Conservation (phyloP, 2,888 invertebrate species). For the Tenthredo notha region DNA sequence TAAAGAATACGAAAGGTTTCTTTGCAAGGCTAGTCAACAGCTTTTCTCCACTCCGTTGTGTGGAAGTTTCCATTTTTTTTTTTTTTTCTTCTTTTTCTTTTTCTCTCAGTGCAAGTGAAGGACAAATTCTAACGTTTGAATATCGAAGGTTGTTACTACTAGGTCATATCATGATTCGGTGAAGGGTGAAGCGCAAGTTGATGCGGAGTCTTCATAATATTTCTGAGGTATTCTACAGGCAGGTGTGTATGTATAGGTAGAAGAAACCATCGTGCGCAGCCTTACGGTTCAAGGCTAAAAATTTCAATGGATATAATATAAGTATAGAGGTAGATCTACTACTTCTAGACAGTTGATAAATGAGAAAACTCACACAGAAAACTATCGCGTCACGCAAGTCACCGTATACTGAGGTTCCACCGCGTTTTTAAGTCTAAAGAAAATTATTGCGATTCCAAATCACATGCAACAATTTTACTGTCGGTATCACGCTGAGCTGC, state of each 20-base stretch:
- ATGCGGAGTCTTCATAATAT: neutral
- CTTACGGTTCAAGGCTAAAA: constrained; percentile 44
- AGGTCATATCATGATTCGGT: neutral
- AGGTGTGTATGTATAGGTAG: neutral
- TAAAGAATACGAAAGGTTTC: constrained; percentile 43
- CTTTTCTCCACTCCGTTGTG: constrained; percentile 30
- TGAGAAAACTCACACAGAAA: constrained; percentile 52
- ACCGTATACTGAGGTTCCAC: constrained; percentile 13
- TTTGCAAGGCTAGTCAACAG: constrained; percentile 51
- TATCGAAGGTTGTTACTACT: neutral
- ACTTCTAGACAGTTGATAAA: constrained; percentile 48
- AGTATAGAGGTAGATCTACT: neutral
- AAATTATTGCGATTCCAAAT: constrained; percentile 41
- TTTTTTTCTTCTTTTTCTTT: neutral
- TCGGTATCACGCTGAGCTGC: constrained; percentile 11
- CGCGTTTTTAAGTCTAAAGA: neutral
- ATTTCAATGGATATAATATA: constrained; percentile 28
- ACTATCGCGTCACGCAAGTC: constrained; percentile 44
- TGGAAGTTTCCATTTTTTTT: constrained; percentile 10
- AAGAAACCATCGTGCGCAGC: constrained; percentile 9
- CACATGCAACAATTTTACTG: constrained; percentile 40
- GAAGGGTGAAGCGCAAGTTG: neutral
- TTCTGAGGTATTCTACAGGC: neutral
- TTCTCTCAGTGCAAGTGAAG: neutral
- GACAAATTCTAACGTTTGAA: neutral